Conservation (phyloP, 2,888 invertebrate species). For the Anoncus sp. region DNA sequence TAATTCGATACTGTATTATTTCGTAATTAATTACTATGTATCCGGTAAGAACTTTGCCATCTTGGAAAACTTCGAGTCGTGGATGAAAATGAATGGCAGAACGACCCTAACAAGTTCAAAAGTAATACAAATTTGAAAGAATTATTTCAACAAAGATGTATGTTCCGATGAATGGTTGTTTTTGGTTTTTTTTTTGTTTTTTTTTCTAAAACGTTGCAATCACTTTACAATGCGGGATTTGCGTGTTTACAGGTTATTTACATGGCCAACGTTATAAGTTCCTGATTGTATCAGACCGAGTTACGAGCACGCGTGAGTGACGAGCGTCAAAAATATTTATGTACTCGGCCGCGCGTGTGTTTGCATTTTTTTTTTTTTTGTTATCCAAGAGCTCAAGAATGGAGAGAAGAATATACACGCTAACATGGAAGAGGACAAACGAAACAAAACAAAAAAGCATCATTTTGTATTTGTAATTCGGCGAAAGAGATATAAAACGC, state of each 20-base stretch:
- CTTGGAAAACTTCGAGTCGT: neutral
- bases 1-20: no score
- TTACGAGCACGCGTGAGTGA: slow-evolving; percentile 48
- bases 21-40: neutral
- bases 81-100: neutral
- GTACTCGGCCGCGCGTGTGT: slow-evolving; percentile 54
- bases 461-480: slow-evolving; percentile 62
- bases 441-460: slow-evolving; percentile 51
- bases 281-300: neutral
- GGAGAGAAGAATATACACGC: slow-evolving; percentile 8
- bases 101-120: neutral
- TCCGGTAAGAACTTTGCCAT: neutral
- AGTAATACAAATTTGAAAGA: neutral
- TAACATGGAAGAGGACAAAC: neutral
- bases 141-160: neutral
- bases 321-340: slow-evolving; percentile 59
- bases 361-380: slow-evolving; percentile 70
- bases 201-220: slow-evolving; percentile 1
- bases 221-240: neutral
- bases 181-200: neutral
- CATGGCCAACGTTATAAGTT: no score
- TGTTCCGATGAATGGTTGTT: no score
- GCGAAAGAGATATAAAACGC: slow-evolving; percentile 7
- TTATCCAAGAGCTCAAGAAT: slow-evolving; percentile 57
- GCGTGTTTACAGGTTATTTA: slow-evolving; percentile 15